Evolutionary conservation across 1,140 invertebrate species (phyloP).

Genomic region (Lamellibrachia luymesi): DNA sequence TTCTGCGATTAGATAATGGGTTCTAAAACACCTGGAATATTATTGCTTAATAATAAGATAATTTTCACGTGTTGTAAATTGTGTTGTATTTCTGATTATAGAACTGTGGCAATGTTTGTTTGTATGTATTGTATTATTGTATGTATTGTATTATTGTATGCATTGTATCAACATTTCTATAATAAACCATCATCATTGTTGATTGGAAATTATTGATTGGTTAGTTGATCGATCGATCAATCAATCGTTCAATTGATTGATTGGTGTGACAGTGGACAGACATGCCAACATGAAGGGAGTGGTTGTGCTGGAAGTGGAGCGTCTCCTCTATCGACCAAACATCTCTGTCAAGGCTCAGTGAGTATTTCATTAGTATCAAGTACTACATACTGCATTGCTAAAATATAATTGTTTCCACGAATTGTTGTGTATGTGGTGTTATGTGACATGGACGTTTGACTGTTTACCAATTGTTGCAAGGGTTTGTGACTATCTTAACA

Average conservation of each 20-base stretch:
- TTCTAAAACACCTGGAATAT: too few relatives aligned
- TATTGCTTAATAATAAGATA: too few relatives aligned
- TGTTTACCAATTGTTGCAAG: background rate
- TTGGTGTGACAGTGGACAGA: slow-evolving; percentile 58
- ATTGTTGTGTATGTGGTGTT: background rate
- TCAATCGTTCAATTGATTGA: background rate
- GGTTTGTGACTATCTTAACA: background rate
- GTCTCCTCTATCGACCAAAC: slow-evolving; percentile 83
- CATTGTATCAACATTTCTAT: too few relatives aligned
- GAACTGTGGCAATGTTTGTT: background rate
- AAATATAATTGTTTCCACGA: background rate
- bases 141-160: too few relatives aligned
- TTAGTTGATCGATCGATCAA: background rate
- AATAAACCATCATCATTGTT: background rate
- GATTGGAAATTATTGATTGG: background rate
- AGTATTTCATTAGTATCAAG: background rate
- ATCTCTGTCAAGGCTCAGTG: slow-evolving; percentile 76
- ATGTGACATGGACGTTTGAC: background rate
- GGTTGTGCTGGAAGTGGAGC: slow-evolving; percentile 84
- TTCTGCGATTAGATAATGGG: too few relatives aligned
- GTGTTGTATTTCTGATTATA: background rate
- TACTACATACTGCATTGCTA: background rate
- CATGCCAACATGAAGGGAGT: slow-evolving; percentile 91
- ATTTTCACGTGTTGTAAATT: background rate
- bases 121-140: too few relatives aligned